Conservation (phyloP, 30 jellyfish, hydroid and myxozoan genomes). For the Turritopsis rubra region DNA sequence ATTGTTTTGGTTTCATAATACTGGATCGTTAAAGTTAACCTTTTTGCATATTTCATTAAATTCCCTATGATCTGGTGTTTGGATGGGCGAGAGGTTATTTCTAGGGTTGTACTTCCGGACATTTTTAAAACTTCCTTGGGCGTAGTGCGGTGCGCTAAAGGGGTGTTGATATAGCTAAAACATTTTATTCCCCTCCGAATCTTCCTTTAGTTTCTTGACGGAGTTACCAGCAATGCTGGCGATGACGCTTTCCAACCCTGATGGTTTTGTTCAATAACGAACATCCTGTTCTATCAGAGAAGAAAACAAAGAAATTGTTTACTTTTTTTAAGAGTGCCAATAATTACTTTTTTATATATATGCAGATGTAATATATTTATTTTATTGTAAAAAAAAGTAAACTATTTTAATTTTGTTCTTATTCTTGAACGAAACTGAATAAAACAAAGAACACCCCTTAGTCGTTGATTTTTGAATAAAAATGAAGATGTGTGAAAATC, state of each 20-base stretch:
- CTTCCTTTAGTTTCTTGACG: constrained; percentile 19
- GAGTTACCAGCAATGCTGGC: background rate
- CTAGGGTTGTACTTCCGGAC: too few species aligned
- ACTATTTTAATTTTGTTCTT: background rate
- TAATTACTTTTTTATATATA: too few species aligned
- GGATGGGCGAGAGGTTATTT: too few species aligned
- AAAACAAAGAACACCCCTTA: too few species aligned
- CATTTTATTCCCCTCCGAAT: background rate
- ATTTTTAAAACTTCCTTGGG: too few species aligned
- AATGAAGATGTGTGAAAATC: background rate
- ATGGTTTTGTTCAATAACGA: background rate
- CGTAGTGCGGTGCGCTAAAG: too few species aligned
- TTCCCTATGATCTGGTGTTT: background rate
- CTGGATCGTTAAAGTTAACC: too few species aligned
- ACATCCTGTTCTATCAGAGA: background rate
- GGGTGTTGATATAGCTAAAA: background rate
- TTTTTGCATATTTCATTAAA: too few species aligned
- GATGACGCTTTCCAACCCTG: background rate
- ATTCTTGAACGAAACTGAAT: background rate
- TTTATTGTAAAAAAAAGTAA: background rate
- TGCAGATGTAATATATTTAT: background rate
- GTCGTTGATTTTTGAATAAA: background rate
- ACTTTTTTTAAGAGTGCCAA: background rate
- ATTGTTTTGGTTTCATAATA: too few species aligned
- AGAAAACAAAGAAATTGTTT: background rate